Evolutionary conservation across 2,888 invertebrate species (phyloP), one percentile per base, ranked within the genome.

Genomic region (Platycheirus albimanus): DNA sequence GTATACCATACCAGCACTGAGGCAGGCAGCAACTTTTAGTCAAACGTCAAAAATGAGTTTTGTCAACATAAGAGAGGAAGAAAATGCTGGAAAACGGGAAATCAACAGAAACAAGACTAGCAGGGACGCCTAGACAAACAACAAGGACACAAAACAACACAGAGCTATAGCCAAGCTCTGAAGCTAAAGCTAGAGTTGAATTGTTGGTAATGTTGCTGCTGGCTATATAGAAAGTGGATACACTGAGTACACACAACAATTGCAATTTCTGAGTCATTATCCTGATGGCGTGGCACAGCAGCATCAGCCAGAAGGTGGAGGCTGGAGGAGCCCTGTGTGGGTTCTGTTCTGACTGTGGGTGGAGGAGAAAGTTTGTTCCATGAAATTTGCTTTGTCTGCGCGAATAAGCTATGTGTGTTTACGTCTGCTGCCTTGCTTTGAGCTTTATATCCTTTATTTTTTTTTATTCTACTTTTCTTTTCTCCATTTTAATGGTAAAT

Each of bases 191-290:
- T n/a, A n/a, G n/a, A n/a, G n/a, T n/a, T n/a, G n/a, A n/a, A n/a
- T 33, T 33, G 30, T 3, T 24, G 24, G 24, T 24, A 6, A 3
- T 24, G 43, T 28, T 30, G 49, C 17, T 38, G 15, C 38, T 67
- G 47, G 41, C 49, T 49, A 64, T 64, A 75, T 56, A 69, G 69
- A 69, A 80, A 69, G 49, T 76, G 71, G 77, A 63, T 74, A 43
- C 54, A 69, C 77, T 66, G 30, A 10, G 76, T 52, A 79, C 47
- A 76, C 54, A 79, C 51, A 74, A 77, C 72, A 83, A 78, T 74
- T 78, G 69, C 83, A 78, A 83, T 83, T 83, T 83, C 72, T 67
- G 72, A 83, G 72, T 74, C 83, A 83, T 83, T 83, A 83, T 83
- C 78, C 83, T 74, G 72, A 61, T 61, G 61, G 61, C n/a, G 61